Conservation (phyloP, 1,140 invertebrate genomes). For the Hypsibius dujardini region DNA sequence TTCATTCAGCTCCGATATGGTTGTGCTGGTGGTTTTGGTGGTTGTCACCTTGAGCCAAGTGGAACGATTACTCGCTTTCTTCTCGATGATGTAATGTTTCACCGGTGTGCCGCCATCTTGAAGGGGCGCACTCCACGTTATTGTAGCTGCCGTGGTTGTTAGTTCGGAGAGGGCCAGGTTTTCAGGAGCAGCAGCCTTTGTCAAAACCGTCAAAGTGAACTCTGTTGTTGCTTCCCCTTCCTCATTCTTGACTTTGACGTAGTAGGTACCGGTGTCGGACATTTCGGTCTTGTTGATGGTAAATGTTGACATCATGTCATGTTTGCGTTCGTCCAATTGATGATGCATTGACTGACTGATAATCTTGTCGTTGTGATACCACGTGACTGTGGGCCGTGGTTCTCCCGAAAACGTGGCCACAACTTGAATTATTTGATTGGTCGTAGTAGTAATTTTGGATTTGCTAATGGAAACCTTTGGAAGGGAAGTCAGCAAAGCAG, state of each 20-base stretch:
- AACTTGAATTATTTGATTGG: too few species aligned
- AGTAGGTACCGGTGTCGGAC: slow-evolving; percentile 2
- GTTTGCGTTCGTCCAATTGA: background rate
- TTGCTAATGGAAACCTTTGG: too few species aligned
- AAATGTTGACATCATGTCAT: background rate
- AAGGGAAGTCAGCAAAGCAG: too few species aligned
- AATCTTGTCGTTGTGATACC: slow-evolving; percentile 20
- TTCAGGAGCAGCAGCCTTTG: background rate
- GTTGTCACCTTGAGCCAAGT: slow-evolving; percentile 18
- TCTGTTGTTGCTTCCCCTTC: background rate
- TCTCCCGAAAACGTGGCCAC: slow-evolving; percentile 16
- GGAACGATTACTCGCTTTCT: slow-evolving; percentile 40
- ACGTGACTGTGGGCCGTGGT: slow-evolving; percentile 21
- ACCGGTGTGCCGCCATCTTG: slow-evolving; percentile 77
- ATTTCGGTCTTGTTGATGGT: background rate
- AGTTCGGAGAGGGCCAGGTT: slow-evolving; percentile 50
- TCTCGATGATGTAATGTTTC: slow-evolving; percentile 82
- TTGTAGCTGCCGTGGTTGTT: slow-evolving; percentile 81
- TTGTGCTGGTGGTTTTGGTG: background rate
- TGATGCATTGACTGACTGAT: background rate
- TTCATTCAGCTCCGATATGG: slow-evolving; percentile 2
- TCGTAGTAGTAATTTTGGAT: too few species aligned
- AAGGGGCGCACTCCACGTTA: slow-evolving; percentile 77
- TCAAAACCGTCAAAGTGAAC: background rate
- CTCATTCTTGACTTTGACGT: background rate